These are phyloP conservation scores for Chondrilla cf. caribensis DNA, from an alignment of 37 sponge, comb jelly and placozoan genomes.

Conservation along the genomic window DNA sequence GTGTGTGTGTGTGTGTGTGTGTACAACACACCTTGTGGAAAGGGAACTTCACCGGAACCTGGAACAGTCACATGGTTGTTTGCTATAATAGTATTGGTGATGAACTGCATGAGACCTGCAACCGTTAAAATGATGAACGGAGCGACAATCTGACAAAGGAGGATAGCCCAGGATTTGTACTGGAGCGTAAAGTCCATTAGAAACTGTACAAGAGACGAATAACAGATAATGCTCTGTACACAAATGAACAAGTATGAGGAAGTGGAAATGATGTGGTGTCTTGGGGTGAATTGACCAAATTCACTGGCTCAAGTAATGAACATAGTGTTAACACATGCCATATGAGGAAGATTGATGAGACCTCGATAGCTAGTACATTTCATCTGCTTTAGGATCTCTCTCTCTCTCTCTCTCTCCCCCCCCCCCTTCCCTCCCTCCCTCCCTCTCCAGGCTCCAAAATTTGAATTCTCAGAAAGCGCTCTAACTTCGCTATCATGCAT, in stretches of 20 bases:
- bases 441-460: too few relatives aligned
- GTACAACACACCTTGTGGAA: constrained; percentile 32
- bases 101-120: constrained; percentile 71
- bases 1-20: not conserved
- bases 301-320: not conserved
- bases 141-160: constrained; percentile 70
- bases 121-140: constrained; percentile 57
- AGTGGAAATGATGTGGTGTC: not conserved
- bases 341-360: too few relatives aligned
- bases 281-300: not conserved
- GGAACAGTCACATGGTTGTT: constrained; percentile 32
- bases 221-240: not conserved
- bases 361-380: too few relatives aligned
- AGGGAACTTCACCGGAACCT: constrained; percentile 31
- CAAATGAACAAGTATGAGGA: not conserved
- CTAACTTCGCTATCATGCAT: too few relatives aligned
- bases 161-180: constrained; percentile 42
- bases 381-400: too few relatives aligned
- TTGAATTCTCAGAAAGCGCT: too few relatives aligned
- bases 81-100: constrained; percentile 45
- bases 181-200: constrained; percentile 68
- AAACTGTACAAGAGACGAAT: constrained; percentile 34
- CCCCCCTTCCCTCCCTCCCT: too few relatives aligned
- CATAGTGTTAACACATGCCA: not conserved
- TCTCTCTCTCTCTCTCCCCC: too few relatives aligned